Evolutionary conservation across 2,797 vertebrate genomes (phyloP).

Genomic region (Geotrypetes seraphini): DNA sequence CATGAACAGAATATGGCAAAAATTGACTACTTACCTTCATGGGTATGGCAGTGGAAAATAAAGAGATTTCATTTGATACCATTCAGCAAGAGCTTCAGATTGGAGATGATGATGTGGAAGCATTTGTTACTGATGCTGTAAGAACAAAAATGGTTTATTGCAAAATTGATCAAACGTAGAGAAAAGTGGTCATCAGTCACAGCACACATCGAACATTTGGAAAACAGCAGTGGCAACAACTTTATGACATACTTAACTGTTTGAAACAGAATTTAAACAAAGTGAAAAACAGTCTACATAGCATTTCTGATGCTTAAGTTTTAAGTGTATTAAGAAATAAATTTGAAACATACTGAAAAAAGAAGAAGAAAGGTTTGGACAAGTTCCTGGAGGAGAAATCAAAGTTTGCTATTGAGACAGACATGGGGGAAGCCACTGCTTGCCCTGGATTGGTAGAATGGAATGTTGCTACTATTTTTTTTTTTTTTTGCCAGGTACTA

Average conservation of each 20-base stretch:
- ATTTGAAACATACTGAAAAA: too few relatives aligned
- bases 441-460: too few relatives aligned
- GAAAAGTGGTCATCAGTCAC: conserved; percentile 94
- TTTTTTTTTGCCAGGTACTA: too few relatives aligned
- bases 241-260: conserved; percentile 85
- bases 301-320: conserved; percentile 80
- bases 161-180: conserved; percentile 98
- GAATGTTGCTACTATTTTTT: too few relatives aligned
- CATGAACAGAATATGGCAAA: conserved; percentile 96
- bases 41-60: conserved; percentile 96
- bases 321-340: conserved; percentile 8
- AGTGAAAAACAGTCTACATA: conserved; percentile 93
- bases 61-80: conserved; percentile 91
- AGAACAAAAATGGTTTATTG: conserved; percentile 98
- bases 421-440: too few relatives aligned
- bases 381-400: too few relatives aligned
- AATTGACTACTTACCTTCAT: conserved; percentile 95
- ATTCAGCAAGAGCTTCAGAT: conserved; percentile 96
- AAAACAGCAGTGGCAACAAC: conserved; percentile 97
- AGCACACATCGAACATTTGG: conserved; percentile 97
- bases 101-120: conserved; percentile 87
- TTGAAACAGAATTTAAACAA: conserved; percentile 92
- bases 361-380: too few relatives aligned
- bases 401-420: too few relatives aligned
- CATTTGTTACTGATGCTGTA: conserved; percentile 94